Evolutionary conservation across 2,797 vertebrate genomes (phyloP), one percentile per base, ranked within the genome.

Genomic region (Leptoclinus maculatus): DNA sequence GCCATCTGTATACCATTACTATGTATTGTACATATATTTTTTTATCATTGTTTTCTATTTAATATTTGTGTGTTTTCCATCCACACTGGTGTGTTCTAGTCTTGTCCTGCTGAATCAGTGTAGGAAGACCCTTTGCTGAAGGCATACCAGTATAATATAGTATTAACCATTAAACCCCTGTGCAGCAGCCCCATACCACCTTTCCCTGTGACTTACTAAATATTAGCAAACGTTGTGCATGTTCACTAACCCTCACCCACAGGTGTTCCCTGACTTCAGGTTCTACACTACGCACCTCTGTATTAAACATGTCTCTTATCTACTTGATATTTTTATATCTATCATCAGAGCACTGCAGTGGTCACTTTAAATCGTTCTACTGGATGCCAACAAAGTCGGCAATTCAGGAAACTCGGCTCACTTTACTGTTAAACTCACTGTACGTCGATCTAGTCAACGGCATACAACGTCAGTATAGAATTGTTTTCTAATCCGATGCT

Each of bases 61-160:
- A 54, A 5, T 23, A 16, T 69, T 36, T 64, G 43, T 58, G 25
- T 43, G 11, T 25, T 66, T 4, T 79, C 41, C 4, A 32, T 69
- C 32, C 5, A 12, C 38, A 7, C 9, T 66, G 3, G 58, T n/a
- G 3, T 71, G 19, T 49, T 25, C 17, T 32, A 0, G 10, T 69
- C n/a, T 47, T 64, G 12, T 70, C 29, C 27, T 58, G 8, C 14
- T 76, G 7, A 53, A 51, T 9, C 16, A 23, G 7, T 53, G 27
- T 25, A 34, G 8, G 43, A 36, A 0, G 19, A 60, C 41, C 36
- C 7, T 75, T 66, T 78, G 29, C 51, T 80, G 47, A 19, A 71
- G 47, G 10, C 2, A 43, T 45, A 49, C 51, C 12, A 19, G 13
- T 49, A 16, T 21, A 19, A 64, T 51, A 23, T 27, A n/a, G 6